Percentiles rank a stretch among this genome's conserved stretches.
Evolutionary conservation across 2,113 vertebrate genomes (phyloP).

Genomic region (Nibea coibor): DNA sequence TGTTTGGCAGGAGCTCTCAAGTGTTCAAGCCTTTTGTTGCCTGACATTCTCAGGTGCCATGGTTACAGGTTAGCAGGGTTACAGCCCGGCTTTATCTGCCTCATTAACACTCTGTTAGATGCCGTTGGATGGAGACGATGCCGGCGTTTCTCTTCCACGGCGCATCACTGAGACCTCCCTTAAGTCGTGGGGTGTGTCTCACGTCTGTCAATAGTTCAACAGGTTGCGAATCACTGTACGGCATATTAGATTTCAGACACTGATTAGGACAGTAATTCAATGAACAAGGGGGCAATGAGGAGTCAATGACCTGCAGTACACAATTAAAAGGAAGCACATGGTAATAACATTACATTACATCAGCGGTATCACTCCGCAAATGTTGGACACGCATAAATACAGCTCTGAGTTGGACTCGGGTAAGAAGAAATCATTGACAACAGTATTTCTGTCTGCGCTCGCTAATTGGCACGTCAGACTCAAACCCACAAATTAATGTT

Average conservation of each 20-base stretch:
- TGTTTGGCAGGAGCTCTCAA: conserved; percentile 70
- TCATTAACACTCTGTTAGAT: conserved; percentile 49
- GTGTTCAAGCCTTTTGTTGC: conserved; percentile 74
- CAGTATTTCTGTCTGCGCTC: background rate
- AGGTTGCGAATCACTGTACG: background rate
- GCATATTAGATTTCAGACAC: conserved; percentile 9
- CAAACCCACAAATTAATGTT: background rate
- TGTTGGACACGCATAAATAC: background rate
- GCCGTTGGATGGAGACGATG: background rate
- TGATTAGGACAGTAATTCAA: conserved; percentile 1
- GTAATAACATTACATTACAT: background rate
- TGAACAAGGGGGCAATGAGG: background rate
- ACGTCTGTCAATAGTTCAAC: conserved; percentile 7
- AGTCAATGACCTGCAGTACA: background rate
- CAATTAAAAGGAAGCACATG: background rate
- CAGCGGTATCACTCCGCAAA: background rate
- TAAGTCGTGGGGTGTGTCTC: background rate
- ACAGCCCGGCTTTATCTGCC: conserved; percentile 47
- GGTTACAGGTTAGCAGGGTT: conserved; percentile 69
- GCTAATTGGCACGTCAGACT: background rate
- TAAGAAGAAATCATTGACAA: background rate
- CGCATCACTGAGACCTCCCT: background rate
- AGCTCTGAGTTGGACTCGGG: background rate
- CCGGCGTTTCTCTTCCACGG: background rate
- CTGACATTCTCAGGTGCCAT: conserved; percentile 81